Percentiles rank a stretch among this genome's conserved stretches.
Conservation (phyloP, 2,888 invertebrate species). For the Gymnosoma rotundatum region DNA sequence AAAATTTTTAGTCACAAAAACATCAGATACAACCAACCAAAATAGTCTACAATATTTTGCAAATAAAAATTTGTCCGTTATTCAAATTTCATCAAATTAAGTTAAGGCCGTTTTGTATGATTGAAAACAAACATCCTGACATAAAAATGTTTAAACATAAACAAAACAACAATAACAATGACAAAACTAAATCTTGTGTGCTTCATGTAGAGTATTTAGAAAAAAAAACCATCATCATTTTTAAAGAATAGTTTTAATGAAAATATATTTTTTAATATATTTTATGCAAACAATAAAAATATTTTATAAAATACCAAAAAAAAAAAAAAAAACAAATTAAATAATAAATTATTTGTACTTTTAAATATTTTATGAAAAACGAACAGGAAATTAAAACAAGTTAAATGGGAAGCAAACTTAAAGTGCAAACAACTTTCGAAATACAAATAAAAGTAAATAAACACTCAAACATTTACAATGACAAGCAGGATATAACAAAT, state of each 20-base stretch:
- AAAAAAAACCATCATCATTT: background rate
- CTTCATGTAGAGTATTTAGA: background rate
- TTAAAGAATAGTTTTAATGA: background rate
- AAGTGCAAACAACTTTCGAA: background rate
- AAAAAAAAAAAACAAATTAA: background rate
- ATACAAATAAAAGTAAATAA: background rate
- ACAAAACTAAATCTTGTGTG: too few species aligned
- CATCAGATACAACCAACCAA: too few species aligned
- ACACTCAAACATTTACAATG: background rate
- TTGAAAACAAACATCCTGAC: too few species aligned
- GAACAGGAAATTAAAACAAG: constrained; percentile 39
- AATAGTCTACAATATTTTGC: too few species aligned
- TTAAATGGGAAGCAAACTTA: background rate
- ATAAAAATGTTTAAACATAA: too few species aligned
- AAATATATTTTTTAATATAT: constrained; percentile 1
- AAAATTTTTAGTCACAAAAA: too few species aligned
- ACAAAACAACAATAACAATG: too few species aligned
- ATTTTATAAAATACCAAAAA: background rate
- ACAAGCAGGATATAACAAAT: background rate
- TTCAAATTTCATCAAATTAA: too few species aligned
- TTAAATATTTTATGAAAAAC: constrained; percentile 2
- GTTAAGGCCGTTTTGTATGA: too few species aligned
- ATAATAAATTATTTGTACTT: constrained; percentile 29
- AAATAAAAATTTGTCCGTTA: too few species aligned
- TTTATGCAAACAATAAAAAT: background rate